Evolutionary conservation across 2,113 vertebrate genomes (phyloP).

Genomic region (Psilopsiagon aymara): DNA sequence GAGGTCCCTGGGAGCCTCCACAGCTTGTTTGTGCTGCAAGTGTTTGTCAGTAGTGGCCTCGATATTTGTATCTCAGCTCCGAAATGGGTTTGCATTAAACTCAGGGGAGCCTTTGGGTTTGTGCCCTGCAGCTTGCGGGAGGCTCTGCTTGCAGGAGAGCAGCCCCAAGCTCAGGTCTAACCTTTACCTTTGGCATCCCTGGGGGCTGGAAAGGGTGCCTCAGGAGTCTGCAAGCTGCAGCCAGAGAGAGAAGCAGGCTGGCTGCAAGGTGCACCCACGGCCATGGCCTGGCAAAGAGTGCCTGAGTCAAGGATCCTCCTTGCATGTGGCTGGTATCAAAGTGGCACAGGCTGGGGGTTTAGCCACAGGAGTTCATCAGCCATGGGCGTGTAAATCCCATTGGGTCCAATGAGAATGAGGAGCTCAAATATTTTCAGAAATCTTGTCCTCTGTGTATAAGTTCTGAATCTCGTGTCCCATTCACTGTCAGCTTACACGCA

Average conservation of each 20-base stretch:
- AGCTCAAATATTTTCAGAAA: neutral
- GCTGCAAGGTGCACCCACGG: neutral
- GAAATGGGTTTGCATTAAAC: neutral
- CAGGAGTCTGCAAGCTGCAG: accelerated
- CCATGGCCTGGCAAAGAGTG: neutral
- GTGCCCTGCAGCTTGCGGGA: neutral
- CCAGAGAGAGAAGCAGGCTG: neutral
- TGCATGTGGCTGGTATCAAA: neutral
- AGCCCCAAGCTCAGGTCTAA: neutral
- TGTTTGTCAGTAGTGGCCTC: neutral
- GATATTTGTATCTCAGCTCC: neutral
- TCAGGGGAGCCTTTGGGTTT: neutral
- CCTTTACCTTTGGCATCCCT: neutral
- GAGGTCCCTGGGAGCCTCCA: neutral
- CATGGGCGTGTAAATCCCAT: neutral
- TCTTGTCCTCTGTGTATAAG: neutral
- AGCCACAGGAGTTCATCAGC: neutral
- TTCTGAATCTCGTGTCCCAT: neutral
- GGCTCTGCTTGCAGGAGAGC: neutral
- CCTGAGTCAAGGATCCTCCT: neutral
- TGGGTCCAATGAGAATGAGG: neutral
- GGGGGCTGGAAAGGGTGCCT: neutral
- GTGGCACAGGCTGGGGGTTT: neutral
- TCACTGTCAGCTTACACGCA: neutral
- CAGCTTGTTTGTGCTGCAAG: neutral